Conservation (phyloP, 37 sponge, comb jelly and placozoan genomes). For the Cliona cf. orientalis region DNA sequence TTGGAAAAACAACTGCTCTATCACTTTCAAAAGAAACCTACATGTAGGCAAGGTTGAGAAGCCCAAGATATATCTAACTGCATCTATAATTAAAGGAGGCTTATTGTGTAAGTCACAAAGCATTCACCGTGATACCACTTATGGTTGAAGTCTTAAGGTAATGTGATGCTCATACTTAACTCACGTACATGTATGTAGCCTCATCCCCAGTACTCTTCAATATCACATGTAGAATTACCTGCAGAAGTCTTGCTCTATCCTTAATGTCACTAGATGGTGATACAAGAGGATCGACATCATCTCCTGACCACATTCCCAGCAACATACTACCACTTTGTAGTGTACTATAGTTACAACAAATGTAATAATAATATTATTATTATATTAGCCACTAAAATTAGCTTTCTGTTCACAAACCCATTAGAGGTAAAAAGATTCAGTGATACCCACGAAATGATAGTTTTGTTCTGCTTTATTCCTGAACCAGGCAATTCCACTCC, state of each 20-base stretch:
- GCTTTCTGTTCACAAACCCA: slow-evolving; percentile 19
- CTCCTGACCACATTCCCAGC: slow-evolving; percentile 63
- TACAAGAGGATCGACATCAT: slow-evolving; percentile 54
- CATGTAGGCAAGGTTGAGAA: too few relatives aligned
- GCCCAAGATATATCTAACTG: too few relatives aligned
- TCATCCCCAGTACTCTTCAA: too few relatives aligned
- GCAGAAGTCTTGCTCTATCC: slow-evolving; percentile 35
- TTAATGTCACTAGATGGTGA: slow-evolving; percentile 27
- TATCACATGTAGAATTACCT: too few relatives aligned
- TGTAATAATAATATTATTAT: neutral
- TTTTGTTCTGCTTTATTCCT: slow-evolving; percentile 6
- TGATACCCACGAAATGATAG: slow-evolving; percentile 53
- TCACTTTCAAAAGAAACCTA: too few relatives aligned
- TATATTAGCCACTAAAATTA: neutral
- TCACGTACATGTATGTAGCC: too few relatives aligned
- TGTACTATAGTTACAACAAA: slow-evolving; percentile 5
- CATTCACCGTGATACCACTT: too few relatives aligned
- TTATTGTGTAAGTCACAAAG: too few relatives aligned
- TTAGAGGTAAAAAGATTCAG: slow-evolving; percentile 25
- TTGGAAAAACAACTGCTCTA: too few relatives aligned
- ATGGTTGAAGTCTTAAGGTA: too few relatives aligned
- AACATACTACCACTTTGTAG: slow-evolving; percentile 39
- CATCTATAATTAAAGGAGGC: too few relatives aligned
- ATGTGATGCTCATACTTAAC: neutral
- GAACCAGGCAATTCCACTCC: slow-evolving; percentile 38